Conservation (phyloP, 1,140 invertebrate genomes). For the Chlorops oryzae region DNA sequence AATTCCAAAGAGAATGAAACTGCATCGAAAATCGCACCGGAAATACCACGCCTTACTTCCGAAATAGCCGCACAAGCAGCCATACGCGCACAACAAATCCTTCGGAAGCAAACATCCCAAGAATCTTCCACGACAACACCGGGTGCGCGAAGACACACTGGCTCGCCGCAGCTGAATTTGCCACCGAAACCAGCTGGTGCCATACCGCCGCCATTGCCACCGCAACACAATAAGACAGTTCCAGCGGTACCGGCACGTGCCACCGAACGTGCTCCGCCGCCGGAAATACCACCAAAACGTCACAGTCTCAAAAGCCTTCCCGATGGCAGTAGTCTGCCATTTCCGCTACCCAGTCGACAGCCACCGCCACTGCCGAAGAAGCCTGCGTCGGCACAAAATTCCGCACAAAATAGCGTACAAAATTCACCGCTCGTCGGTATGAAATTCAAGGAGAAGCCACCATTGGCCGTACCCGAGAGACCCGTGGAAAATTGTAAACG, state of each 20-base stretch:
- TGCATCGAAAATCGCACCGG: conserved; percentile 35
- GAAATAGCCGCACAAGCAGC: conserved; percentile 45
- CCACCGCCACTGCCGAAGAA: conserved; percentile 43
- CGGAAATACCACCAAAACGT: conserved; percentile 45
- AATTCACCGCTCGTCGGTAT: conserved; percentile 34
- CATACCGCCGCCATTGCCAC: conserved; percentile 33
- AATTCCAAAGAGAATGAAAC: too few species aligned
- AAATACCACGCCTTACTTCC: conserved; percentile 41
- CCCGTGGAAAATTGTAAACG: conserved; percentile 26
- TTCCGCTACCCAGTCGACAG: conserved; percentile 24
- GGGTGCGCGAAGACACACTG: background rate
- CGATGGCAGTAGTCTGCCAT: conserved; percentile 28
- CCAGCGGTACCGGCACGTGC: conserved; percentile 44
- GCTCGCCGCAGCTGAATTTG: conserved; percentile 16
- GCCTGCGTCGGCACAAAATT: conserved; percentile 30
- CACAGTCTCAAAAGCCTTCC: conserved; percentile 42
- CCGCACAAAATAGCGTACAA: conserved; percentile 40
- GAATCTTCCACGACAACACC: conserved; percentile 16
- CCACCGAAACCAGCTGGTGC: conserved; percentile 15
- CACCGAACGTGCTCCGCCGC: conserved; percentile 33
- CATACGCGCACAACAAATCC: conserved; percentile 36
- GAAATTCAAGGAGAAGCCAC: conserved; percentile 42
- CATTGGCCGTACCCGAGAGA: conserved; percentile 34
- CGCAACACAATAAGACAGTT: conserved; percentile 31
- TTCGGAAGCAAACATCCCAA: conserved; percentile 35